phyloP scores from a whole-genome alignment of 2,888 invertebrate species.

The Empis livida region DNA sequence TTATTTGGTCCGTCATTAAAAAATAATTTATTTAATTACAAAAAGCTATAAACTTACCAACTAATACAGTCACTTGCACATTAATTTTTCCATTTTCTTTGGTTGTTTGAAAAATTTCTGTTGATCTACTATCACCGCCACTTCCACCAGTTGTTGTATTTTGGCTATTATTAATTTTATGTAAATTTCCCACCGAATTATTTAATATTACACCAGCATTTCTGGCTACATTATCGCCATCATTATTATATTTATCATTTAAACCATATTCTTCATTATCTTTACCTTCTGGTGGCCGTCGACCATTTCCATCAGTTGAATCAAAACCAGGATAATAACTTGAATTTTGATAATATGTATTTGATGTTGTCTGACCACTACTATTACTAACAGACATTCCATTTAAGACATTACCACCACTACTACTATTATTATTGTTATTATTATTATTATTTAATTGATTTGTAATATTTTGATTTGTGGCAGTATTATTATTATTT shows the following conservation, averaged over 20 bases:
- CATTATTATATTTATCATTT: conserved; percentile 37
- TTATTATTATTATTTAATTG: conserved; percentile 14
- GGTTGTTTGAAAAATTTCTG: conserved; percentile 31
- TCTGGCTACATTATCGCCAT: conserved; percentile 9
- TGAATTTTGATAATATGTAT: conserved; percentile 1
- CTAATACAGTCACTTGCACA: conserved; percentile 78
- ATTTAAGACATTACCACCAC: conserved; percentile 11
- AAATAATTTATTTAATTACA: too few relatives aligned
- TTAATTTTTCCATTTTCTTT: conserved; percentile 76
- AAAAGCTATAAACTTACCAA: conserved; percentile 34
- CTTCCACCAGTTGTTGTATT: background rate
- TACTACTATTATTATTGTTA: conserved; percentile 17
- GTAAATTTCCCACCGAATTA: conserved; percentile 7
- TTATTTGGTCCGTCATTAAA: too few relatives aligned
- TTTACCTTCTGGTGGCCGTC: conserved; percentile 63
- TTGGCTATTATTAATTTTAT: conserved; percentile 4
- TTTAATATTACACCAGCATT: conserved; percentile 32
- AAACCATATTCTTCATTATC: conserved; percentile 57
- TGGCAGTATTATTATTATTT: background rate
- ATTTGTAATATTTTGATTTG: conserved; percentile 12
- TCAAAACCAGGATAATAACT: background rate
- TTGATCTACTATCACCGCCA: conserved; percentile 36
- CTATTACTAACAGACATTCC: conserved; percentile 3
- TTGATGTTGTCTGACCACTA: conserved; percentile 23
- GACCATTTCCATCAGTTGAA: conserved; percentile 2